A percentile compares a stretch with the other conserved stretches of the same genome.
Conservation (phyloP, 2,797 vertebrate species). For the Threskiornis aethiopicus region DNA sequence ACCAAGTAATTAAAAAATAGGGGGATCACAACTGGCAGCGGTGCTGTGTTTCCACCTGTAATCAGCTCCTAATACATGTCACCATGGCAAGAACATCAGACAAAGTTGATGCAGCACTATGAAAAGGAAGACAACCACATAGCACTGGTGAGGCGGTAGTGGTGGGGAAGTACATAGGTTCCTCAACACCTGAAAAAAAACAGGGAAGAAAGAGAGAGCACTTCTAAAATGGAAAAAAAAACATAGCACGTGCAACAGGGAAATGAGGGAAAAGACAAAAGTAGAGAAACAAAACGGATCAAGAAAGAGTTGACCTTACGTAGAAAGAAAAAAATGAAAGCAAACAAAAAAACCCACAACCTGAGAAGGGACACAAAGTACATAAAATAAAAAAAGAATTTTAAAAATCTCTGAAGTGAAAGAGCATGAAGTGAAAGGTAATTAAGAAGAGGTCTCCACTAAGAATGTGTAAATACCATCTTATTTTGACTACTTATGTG, state of each 20-base stretch:
- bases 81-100: background rate
- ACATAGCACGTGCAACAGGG: background rate
- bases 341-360: rapidly evolving
- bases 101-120: background rate
- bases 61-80: background rate
- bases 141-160: background rate
- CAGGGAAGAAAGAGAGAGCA: rapidly evolving
- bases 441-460: background rate
- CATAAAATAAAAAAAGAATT: background rate
- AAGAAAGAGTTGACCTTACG: background rate
- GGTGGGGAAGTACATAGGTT: background rate
- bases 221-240: background rate
- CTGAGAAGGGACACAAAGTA: background rate
- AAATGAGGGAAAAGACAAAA: background rate
- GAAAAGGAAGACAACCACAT: background rate
- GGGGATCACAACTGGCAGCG: background rate
- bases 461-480: background rate
- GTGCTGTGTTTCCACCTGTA: background rate
- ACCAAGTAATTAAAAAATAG: background rate
- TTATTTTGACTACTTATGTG: background rate
- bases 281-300: background rate
- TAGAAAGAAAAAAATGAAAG: background rate
- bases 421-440: background rate
- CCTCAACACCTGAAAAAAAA: background rate
- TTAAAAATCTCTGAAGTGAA: background rate